Evolutionary conservation across 2,113 vertebrate species (phyloP).

Genomic region (Meles meles): DNA sequence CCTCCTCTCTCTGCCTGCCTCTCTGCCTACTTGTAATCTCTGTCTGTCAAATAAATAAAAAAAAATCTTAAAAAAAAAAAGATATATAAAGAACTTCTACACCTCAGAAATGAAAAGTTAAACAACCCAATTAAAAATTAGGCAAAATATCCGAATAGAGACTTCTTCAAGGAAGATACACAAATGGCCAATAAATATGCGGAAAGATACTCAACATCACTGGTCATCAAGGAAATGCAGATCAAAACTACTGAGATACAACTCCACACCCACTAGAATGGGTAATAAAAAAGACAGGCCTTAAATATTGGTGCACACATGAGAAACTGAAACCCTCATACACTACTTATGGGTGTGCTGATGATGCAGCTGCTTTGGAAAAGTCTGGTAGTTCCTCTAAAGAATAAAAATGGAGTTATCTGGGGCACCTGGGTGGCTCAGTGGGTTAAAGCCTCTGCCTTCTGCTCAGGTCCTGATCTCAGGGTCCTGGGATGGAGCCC

Average conservation of each 20-base stretch:
- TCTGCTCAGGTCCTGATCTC: too few relatives aligned
- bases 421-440: too few relatives aligned
- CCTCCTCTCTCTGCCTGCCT: too few relatives aligned
- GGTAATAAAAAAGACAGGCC: background rate
- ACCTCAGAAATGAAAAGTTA: too few relatives aligned
- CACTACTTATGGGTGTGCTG: background rate
- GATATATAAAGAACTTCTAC: too few relatives aligned
- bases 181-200: background rate
- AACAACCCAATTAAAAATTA: too few relatives aligned
- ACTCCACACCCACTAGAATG: background rate
- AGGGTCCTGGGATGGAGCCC: too few relatives aligned
- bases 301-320: fast-evolving
- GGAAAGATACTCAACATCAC: background rate
- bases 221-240: background rate
- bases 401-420: background rate
- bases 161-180: background rate
- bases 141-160: background rate
- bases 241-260: background rate
- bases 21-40: too few relatives aligned
- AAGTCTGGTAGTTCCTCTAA: background rate
- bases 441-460: too few relatives aligned
- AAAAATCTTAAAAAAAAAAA: too few relatives aligned
- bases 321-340: background rate
- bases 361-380: background rate
- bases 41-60: too few relatives aligned